A percentile compares a stretch with the other conserved stretches of the same genome.
Evolutionary conservation across 2,113 vertebrate genomes (phyloP).

Genomic region (Thalassarche chlororhynchos): DNA sequence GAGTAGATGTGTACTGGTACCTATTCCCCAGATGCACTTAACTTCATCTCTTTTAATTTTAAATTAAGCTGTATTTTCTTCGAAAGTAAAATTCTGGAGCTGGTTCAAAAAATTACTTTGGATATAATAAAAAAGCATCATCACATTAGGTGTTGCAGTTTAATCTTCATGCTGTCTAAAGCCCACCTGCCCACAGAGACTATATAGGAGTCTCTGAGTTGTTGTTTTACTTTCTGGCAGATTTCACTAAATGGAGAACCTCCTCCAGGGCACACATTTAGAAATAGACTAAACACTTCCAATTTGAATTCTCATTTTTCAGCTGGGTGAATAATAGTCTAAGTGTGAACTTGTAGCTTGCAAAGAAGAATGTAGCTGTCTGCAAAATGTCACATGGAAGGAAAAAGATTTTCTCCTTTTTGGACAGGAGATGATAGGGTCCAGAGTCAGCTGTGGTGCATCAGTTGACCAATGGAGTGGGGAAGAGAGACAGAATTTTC

Average conservation of each 20-base stretch:
- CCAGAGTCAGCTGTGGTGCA: background rate
- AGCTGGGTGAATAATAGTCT: slow-evolving; percentile 30
- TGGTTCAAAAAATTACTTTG: background rate
- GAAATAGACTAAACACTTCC: slow-evolving; percentile 33
- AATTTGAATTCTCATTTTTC: slow-evolving; percentile 59
- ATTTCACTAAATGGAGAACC: slow-evolving; percentile 35
- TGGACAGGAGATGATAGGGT: background rate
- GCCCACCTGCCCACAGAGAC: slow-evolving; percentile 16
- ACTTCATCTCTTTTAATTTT: slow-evolving; percentile 26
- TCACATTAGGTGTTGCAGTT: background rate
- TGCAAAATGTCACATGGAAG: background rate
- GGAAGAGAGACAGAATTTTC: background rate
- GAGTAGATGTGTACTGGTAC: background rate
- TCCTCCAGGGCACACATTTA: slow-evolving; percentile 39
- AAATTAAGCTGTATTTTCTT: slow-evolving; percentile 21
- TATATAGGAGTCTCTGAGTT: background rate
- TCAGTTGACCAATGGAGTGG: background rate
- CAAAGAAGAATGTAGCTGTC: background rate
- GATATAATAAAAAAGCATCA: slow-evolving; percentile 14
- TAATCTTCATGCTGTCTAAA: slow-evolving; percentile 27
- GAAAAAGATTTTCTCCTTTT: background rate
- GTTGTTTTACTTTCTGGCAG: slow-evolving; percentile 28
- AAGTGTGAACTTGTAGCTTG: background rate
- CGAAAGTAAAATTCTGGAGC: background rate
- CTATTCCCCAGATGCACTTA: background rate